A percentile compares a stretch with the other conserved stretches of the same genome.
phyloP scores from a whole-genome alignment of 2,888 invertebrate genomes.

The Drosophila affinis region DNA sequence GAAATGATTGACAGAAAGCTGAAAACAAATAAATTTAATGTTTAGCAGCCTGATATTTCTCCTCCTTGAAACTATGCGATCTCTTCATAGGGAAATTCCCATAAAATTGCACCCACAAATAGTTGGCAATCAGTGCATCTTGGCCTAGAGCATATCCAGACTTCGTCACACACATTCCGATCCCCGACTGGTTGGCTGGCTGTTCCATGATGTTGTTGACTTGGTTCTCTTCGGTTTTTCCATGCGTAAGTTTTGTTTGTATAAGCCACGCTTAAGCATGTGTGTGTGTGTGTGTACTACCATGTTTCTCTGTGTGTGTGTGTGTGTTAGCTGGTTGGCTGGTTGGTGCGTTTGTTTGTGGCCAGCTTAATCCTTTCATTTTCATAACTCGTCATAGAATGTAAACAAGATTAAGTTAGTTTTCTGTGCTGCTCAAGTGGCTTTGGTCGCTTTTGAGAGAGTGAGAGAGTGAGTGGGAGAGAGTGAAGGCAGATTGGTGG shows the following conservation, averaged over 20 bases:
- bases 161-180: constrained; percentile 8
- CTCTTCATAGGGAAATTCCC: no score
- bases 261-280: constrained; percentile 64
- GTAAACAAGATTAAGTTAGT: constrained; percentile 80
- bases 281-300: constrained; percentile 32
- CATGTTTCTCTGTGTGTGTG: constrained; percentile 24
- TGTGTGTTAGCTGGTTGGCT: constrained; percentile 34
- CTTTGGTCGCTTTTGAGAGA: constrained; percentile 54
- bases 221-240: constrained; percentile 49
- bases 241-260: constrained; percentile 76
- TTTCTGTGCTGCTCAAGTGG: constrained; percentile 78
- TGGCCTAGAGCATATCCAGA: constrained; percentile 7
- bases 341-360: constrained; percentile 69
- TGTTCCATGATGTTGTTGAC: constrained; percentile 43
- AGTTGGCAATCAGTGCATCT: neutral
- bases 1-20: no score
- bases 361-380: constrained; percentile 78
- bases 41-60: neutral
- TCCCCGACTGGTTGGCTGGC: constrained; percentile 1
- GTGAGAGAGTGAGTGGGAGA: constrained; percentile 6
- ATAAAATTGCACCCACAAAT: neutral
- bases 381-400: constrained; percentile 80
- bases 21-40: neutral
- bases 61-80: no score
- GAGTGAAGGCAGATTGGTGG: constrained; percentile 10